Base-by-base conservation (phyloP, 1,140 invertebrate species). In the Sinonovacula constricta region DNA sequence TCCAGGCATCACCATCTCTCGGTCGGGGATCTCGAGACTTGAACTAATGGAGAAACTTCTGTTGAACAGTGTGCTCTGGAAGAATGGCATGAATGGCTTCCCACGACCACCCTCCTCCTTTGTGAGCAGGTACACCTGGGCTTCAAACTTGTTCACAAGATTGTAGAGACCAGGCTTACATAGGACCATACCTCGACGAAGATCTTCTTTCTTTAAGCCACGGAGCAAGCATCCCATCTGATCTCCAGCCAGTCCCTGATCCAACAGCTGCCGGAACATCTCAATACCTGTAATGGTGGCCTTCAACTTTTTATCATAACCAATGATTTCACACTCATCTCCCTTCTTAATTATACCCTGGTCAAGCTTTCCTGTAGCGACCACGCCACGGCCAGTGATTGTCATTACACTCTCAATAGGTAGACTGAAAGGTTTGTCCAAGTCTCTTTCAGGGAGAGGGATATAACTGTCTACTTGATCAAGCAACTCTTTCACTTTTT, bases 251-350 rank as follows among this genome's bases (percentile, higher is more conserved):
- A 99, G 95, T 0, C 97, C 97, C 88, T 97, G 94, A 45, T 99
- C 97, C 45, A 99, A 90, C 80, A 96, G 98, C 90, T 99, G 95
- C 88, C 98, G 97, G 92, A 99, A 99, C 96, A 99, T 99, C 92
- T 99, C 98, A 74, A 99, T 94, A 45, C 97, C 97, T 12, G 97
- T 97, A 5, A 99, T 94, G 0, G 93, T 95, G 10, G 94, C 95
- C 91, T 99, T 99, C 7, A 97, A 83, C 1, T 92, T 85, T 92
- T 97, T 98, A 79, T 94, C 95, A 89, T 95, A 96, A n/a, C 99
- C 99, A 51, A 98, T 90, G 87, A 99, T 95, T 93, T 99, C 97
- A 88, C 95, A 95, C 82, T 98, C 97, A 81, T 93, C 95, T 45
- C 97, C 98, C 89, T 98, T 98, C 90, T 99, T 99, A 0, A 99